These are phyloP conservation scores for Chloropsis hardwickii DNA, from an alignment of 2,113 vertebrate species.

Conservation along the genomic window DNA sequence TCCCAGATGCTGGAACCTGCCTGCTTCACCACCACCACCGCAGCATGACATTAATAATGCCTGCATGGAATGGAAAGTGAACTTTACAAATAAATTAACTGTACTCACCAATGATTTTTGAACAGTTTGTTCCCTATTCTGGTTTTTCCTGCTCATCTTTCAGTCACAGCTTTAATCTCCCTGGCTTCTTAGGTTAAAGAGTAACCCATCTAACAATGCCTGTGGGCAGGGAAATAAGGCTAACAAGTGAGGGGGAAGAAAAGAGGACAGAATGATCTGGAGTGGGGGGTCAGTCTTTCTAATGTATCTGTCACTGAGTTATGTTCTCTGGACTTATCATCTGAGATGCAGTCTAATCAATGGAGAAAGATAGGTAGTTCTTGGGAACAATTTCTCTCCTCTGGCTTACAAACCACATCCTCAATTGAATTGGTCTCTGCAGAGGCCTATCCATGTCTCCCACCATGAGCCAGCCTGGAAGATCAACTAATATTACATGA, in stretches of 20 bases:
- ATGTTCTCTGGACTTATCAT: neutral
- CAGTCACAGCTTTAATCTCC: neutral
- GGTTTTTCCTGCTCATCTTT: neutral
- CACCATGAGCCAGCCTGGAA: neutral
- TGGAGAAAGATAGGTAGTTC: neutral
- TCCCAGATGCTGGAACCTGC: neutral
- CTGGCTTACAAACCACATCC: neutral
- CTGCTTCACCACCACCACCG: neutral
- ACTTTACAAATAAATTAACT: constrained; percentile 17
- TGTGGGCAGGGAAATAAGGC: neutral
- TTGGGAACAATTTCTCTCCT: neutral
- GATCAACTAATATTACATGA: neutral
- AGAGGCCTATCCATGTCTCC: neutral
- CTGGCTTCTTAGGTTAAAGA: neutral
- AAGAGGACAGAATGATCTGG: neutral
- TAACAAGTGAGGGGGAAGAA: neutral
- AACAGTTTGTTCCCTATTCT: neutral
- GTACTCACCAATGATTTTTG: neutral
- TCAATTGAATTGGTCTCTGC: neutral
- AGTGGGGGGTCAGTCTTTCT: neutral
- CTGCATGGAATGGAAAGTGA: neutral
- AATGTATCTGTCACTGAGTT: neutral
- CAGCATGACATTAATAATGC: neutral
- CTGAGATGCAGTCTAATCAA: neutral
- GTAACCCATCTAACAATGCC: neutral